Conservation (phyloP, 2,888 invertebrate genomes). For the Elegia similella region DNA sequence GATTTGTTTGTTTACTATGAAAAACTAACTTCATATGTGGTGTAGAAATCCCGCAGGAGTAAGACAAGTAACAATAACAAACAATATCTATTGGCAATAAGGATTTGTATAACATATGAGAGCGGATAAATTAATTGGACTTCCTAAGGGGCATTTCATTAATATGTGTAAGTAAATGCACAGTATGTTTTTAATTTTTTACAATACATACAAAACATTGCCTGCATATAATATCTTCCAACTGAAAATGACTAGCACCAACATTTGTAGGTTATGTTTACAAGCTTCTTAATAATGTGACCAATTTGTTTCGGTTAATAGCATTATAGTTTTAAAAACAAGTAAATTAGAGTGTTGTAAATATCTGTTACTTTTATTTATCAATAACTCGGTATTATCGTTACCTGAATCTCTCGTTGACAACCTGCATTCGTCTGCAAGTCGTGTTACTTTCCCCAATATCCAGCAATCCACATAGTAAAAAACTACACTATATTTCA, state of each 20-base stretch:
- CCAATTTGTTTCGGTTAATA: constrained; percentile 21
- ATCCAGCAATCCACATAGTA: constrained; percentile 29
- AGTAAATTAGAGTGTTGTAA: background rate
- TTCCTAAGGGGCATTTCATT: too few species aligned
- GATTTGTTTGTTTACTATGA: too few species aligned
- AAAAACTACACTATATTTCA: constrained; percentile 38
- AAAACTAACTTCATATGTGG: too few species aligned
- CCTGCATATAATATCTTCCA: background rate
- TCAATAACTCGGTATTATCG: background rate
- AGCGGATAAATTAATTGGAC: too few species aligned
- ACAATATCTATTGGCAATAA: too few species aligned
- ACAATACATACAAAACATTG: too few species aligned
- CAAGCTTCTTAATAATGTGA: constrained; percentile 53
- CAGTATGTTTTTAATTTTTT: too few species aligned
- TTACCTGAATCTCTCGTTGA: constrained; percentile 48
- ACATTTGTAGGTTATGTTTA: constrained; percentile 76
- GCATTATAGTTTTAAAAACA: background rate
- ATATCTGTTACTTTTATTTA: constrained; percentile 5
- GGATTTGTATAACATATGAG: too few species aligned
- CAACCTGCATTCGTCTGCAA: constrained; percentile 58
- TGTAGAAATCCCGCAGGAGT: too few species aligned
- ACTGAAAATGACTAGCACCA: constrained; percentile 15
- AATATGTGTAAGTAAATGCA: too few species aligned
- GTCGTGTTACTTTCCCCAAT: constrained; percentile 54
- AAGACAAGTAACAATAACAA: too few species aligned